Evolutionary conservation across 1,140 invertebrate genomes (phyloP).

Genomic region (Pemphigus obesinymphae): DNA sequence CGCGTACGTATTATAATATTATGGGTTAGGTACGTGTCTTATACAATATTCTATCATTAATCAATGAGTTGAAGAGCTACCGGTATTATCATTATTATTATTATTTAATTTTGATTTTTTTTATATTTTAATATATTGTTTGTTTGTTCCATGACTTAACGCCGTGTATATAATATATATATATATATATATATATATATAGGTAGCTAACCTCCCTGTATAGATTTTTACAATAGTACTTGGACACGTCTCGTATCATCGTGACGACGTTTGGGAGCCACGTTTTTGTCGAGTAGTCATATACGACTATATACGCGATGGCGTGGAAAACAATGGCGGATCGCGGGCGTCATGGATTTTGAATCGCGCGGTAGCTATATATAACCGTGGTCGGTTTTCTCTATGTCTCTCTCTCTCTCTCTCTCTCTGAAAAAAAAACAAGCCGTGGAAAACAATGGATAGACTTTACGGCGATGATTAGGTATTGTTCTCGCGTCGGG

Average conservation of each 20-base stretch:
- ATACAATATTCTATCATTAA: not conserved
- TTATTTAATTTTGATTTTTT: not conserved
- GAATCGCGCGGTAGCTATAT: not conserved
- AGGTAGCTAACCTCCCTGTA: no score
- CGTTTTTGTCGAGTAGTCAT: not conserved
- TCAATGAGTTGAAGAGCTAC: slow-evolving; percentile 6
- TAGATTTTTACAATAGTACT: not conserved
- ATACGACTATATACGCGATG: no score
- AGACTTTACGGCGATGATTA: not conserved
- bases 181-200: not conserved
- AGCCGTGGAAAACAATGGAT: not conserved
- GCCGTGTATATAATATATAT: not conserved
- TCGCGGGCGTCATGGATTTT: not conserved
- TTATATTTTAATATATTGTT: no score
- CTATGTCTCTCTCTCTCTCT: no score
- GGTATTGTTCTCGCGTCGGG: not conserved
- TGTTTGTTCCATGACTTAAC: not conserved
- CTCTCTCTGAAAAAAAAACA: not conserved
- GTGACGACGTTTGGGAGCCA: not conserved
- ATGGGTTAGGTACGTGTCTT: no score
- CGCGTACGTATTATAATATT: not conserved
- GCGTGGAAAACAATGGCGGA: not conserved
- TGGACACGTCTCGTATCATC: not conserved
- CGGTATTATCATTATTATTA: not conserved
- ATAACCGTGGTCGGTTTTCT: not conserved